Evolutionary conservation across 1,140 invertebrate genomes (phyloP).

Genomic region (Odontomachus brunneus): DNA sequence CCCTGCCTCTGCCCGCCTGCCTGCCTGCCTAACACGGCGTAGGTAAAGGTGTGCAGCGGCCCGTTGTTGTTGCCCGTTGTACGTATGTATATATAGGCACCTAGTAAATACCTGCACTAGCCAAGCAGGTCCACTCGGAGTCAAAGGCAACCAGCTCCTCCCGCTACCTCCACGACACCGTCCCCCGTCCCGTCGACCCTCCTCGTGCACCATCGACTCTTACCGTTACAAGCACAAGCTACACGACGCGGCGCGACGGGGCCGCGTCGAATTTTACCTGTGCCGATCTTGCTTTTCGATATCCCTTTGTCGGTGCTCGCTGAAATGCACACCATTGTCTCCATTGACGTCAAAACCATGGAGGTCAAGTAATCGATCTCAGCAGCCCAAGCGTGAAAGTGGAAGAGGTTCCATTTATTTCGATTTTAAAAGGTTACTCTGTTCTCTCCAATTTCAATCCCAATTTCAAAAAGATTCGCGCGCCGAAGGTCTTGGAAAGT

Average conservation of each 20-base stretch:
- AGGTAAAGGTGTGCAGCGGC: slow-evolving; percentile 22
- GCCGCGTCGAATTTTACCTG: slow-evolving; percentile 57
- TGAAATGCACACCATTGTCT: neutral
- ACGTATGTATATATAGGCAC: slow-evolving; percentile 54
- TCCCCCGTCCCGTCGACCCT: slow-evolving; percentile 15
- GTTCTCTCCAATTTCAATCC: no score
- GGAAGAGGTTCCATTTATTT: neutral
- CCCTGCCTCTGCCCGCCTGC: no score
- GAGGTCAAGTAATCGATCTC: neutral
- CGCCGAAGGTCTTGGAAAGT: no score
- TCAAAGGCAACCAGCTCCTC: slow-evolving; percentile 67
- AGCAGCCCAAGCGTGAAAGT: neutral
- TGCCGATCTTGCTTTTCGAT: neutral
- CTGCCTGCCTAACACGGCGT: neutral
- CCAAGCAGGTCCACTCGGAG: slow-evolving; percentile 75
- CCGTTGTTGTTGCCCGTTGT: slow-evolving; percentile 22
- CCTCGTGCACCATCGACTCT: slow-evolving; percentile 63
- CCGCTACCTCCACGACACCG: slow-evolving; percentile 55
- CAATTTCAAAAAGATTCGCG: no score
- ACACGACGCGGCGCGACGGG: slow-evolving; percentile 52
- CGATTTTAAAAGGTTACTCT: no score
- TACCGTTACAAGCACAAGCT: slow-evolving; percentile 73
- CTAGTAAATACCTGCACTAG: slow-evolving; percentile 78
- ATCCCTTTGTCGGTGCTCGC: neutral
- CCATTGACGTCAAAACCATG: neutral